Evolutionary conservation across 2,113 vertebrate genomes (phyloP), one percentile per base, ranked within the genome.

Genomic region (Malurus cyaneus): DNA sequence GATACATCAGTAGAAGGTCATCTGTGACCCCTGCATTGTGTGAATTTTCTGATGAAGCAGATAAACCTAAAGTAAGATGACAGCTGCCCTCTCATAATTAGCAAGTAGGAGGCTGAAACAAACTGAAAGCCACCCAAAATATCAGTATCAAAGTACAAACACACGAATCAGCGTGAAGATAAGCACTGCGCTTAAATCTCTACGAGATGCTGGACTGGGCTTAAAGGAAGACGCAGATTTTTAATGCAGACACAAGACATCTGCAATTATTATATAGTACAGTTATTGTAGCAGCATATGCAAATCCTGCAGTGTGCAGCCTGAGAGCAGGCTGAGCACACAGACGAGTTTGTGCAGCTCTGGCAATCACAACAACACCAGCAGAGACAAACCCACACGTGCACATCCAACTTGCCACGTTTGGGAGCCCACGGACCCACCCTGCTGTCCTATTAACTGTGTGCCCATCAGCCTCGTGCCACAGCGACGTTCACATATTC

Each of bases 1-100:
- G 74, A 65, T 60, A 65, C 89, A 77, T 93, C 93, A 95, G 80
- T 71, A 90, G 71, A 90, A 93, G 96, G 94, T 94, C 81, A 67
- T 86, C 85, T 81, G 72, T 80, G 90, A 96, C 95, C 94, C 65
- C 67, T 81, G 69, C 77, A 84, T 83, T 84, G 82, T 72, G 64
- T 53, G 72, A 41, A 56, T 44, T 91, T 86, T 80, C 82, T 71
- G 92, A 80, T 74, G 52, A 44, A 53, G 26, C n/a, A 70, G 85
- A 86, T 32, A 93, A 60, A 90, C n/a, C 82, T 81, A 67, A 87
- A 95, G 59, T 56, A 80, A 83, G 49, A 78, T 90, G 64, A 88
- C 85, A 74, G 60, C 88, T 96, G 85, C 92, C 90, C 76, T 93
- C 79, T 76, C 41, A 2, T 93, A 92, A 93, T 94, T 96, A 94